These are phyloP conservation scores for Chymomyza costata DNA, from an alignment of 1,140 invertebrate species.

Conservation along the genomic window DNA sequence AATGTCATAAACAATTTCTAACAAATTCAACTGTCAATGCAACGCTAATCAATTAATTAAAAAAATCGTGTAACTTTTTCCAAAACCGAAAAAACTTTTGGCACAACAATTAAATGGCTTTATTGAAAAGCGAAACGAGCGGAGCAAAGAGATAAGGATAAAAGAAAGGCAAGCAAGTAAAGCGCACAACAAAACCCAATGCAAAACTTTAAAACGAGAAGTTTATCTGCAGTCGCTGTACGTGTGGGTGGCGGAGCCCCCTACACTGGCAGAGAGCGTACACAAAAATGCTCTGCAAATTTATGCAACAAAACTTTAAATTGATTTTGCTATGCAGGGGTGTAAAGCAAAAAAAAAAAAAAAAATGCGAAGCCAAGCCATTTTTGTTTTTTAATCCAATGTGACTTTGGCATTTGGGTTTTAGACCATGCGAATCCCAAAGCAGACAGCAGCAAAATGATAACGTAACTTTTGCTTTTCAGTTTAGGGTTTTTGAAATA, in stretches of 20 bases:
- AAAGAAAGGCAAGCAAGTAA: background rate
- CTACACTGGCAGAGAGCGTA: background rate
- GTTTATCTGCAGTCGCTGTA: constrained; percentile 23
- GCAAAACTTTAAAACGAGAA: constrained; percentile 23
- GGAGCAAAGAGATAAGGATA: background rate
- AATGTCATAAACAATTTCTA: background rate
- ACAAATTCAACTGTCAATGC: constrained; percentile 37
- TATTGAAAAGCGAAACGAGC: constrained; percentile 22
- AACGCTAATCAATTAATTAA: constrained; percentile 52
- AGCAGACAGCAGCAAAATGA: constrained; percentile 30
- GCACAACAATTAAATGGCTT: constrained; percentile 35
- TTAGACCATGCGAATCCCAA: constrained; percentile 1
- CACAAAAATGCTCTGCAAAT: constrained; percentile 52
- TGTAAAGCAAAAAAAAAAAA: constrained; percentile 13
- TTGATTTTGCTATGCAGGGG: constrained; percentile 49
- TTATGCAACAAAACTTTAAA: constrained; percentile 66
- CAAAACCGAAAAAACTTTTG: constrained; percentile 11
- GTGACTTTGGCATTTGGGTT: constrained; percentile 37
- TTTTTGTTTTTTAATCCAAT: constrained; percentile 44
- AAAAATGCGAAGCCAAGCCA: constrained; percentile 17
- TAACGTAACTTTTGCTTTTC: constrained; percentile 33
- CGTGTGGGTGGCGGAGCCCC: constrained; percentile 1
- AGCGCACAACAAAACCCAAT: background rate
- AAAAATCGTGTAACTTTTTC: constrained; percentile 6
- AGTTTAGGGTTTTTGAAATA: too few species aligned